Evolutionary conservation across 1,140 invertebrate genomes (phyloP), one percentile per base, ranked within the genome.

Genomic region (Drosophila hydei): DNA sequence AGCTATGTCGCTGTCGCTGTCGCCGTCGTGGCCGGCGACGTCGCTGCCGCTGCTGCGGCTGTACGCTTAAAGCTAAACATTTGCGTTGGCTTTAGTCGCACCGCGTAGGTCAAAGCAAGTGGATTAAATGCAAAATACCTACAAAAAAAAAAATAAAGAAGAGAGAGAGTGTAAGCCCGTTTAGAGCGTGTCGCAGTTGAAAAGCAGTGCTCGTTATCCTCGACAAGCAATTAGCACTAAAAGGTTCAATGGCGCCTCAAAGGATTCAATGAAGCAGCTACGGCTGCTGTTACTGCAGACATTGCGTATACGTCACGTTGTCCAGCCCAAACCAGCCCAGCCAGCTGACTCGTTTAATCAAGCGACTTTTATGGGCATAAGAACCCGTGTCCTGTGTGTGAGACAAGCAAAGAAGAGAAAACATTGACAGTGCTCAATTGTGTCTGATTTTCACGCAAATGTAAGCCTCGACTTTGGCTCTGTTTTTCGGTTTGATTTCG

Each of bases 381-480:
- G 67, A 14, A 52, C 40, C 33, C 21, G 56, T 51, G 52, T 47
- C 76, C 71, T 47, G 62, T 70, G 62, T 70, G 36, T 9, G 27
- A 51, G 16, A 25, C 11, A 19, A 45, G 7, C 3, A 19, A 4
- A 5, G 9, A 16, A 14, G 12, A 8, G 1, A 18, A 21, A 30
- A 65, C 45, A 43, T 62, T 70, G 63, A 62, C 55, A 50, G 33
- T 30, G 60, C 59, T 81, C 81, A 76, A 88, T 87, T 77, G 81
- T 87, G 68, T 72, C 83, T 77, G 78, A 80, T 80, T 87, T 85
- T 87, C 80, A 77, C 74, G 65, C 81, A 85, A 80, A 85, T 87
- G 65, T 87, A 71, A 85, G 80, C 81, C 81, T 87, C 70, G 63
- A 65, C 65, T 40, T 70, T 54, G 40, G 21, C 48, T 18, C 40